Evolutionary conservation across 1,140 invertebrate species (phyloP).

Genomic region (Drosophila obscura): DNA sequence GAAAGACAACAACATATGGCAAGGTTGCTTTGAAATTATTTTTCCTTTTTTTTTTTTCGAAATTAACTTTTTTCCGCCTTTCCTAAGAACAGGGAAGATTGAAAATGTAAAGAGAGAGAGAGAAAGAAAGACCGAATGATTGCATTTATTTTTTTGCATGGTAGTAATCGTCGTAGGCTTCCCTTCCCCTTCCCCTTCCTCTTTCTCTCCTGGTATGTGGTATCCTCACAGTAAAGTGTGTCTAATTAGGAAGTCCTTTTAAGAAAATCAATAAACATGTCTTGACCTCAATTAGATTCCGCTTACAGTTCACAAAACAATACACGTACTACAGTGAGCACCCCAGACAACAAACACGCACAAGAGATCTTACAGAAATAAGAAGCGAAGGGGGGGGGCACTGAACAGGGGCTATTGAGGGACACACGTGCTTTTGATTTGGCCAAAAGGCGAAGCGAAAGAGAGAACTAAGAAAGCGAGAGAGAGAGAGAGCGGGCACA

Average conservation of each 20-base stretch:
- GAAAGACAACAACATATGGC: conserved; percentile 79
- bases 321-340: conserved; percentile 62
- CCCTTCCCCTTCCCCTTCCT: not conserved
- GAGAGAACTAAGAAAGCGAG: not conserved
- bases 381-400: not conserved
- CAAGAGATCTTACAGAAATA: conserved; percentile 32
- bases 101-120: conserved; percentile 4
- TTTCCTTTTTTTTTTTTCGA: conserved; percentile 34
- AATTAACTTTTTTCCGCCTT: conserved; percentile 67
- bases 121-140: not conserved
- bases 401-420: not conserved
- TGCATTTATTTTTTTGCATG: conserved; percentile 42
- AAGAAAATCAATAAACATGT: conserved; percentile 82
- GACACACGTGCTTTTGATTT: conserved; percentile 73
- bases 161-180: conserved; percentile 7
- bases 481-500: conserved; percentile 10
- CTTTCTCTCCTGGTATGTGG: no score
- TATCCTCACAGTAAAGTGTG: conserved; percentile 57
- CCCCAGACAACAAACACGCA: conserved; percentile 70
- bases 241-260: conserved; percentile 81
- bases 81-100: conserved; percentile 5
- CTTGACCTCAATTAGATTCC: conserved; percentile 82
- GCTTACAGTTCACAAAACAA: conserved; percentile 79
- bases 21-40: conserved; percentile 77
- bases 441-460: conserved; percentile 41